phyloP scores from a whole-genome alignment of 2,113 vertebrate genomes.

The Sialia sialis region DNA sequence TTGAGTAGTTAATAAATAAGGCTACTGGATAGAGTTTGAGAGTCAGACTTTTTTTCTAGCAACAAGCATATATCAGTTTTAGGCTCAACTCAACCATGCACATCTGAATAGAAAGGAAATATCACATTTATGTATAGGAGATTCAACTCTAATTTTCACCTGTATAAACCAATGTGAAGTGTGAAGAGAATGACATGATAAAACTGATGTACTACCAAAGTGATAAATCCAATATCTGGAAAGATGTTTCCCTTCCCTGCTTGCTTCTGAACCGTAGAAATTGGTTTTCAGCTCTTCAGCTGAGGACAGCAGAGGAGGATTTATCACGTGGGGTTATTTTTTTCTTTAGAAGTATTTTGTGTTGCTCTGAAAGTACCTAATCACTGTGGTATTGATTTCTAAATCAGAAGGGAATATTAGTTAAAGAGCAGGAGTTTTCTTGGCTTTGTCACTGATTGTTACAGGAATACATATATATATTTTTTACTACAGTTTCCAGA shows the following conservation, averaged over 20 bases:
- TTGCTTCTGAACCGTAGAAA: constrained; percentile 42
- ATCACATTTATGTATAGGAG: not conserved
- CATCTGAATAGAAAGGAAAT: constrained; percentile 15
- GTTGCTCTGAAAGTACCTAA: not conserved
- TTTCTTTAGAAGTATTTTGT: not conserved
- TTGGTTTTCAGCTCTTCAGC: constrained; percentile 42
- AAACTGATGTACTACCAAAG: constrained; percentile 52
- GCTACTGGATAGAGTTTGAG: not conserved
- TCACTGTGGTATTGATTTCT: not conserved
- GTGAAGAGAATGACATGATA: constrained; percentile 57
- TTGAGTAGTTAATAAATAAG: not conserved
- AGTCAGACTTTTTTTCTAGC: not conserved
- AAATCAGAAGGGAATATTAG: not conserved
- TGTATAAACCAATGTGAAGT: constrained; percentile 57
- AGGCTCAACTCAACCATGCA: not conserved
- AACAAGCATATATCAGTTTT: not conserved
- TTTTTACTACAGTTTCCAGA: not conserved
- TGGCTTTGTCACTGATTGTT: not conserved
- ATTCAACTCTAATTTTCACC: constrained; percentile 60
- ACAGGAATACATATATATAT: not conserved
- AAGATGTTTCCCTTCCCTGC: constrained; percentile 53
- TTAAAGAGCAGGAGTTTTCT: not conserved
- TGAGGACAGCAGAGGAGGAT: not conserved
- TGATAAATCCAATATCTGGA: constrained; percentile 60
- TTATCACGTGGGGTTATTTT: not conserved